A percentile compares a stretch with the other conserved stretches of the same genome.
phyloP scores from a whole-genome alignment of 2,797 vertebrate genomes.

The Chelidonichthys spinosus region DNA sequence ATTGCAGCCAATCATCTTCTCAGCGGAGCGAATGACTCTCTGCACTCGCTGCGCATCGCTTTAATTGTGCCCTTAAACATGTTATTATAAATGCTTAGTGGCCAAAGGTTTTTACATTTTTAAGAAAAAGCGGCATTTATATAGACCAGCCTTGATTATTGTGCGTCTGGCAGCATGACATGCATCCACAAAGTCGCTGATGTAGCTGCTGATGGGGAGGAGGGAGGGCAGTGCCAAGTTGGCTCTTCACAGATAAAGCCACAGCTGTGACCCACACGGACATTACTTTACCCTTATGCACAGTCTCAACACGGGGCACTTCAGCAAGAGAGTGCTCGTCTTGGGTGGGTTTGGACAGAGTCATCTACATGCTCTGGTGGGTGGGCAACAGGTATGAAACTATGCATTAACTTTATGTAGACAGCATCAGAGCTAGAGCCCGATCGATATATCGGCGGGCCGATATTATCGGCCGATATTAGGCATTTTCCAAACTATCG shows the following conservation, averaged over 20 bases:
- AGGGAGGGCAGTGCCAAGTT: slow-evolving; percentile 12
- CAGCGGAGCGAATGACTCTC: neutral
- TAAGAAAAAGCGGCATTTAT: neutral
- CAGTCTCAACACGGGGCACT: slow-evolving; percentile 41
- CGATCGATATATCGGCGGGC: too few species aligned
- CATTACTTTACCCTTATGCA: slow-evolving; percentile 45
- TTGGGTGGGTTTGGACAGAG: slow-evolving; percentile 16
- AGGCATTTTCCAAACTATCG: too few species aligned
- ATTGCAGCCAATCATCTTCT: neutral
- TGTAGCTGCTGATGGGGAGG: slow-evolving; percentile 44
- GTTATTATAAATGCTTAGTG: neutral
- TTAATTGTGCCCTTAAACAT: slow-evolving; percentile 10
- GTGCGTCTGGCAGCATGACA: slow-evolving; percentile 34
- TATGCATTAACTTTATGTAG: neutral
- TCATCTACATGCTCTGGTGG: slow-evolving; percentile 3
- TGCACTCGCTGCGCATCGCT: neutral
- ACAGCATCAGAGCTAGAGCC: slow-evolving; percentile 3
- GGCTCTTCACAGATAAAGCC: slow-evolving; percentile 24
- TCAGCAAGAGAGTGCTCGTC: slow-evolving; percentile 23
- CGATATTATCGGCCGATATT: too few species aligned
- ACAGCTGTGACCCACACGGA: slow-evolving; percentile 63
- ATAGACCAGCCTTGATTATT: slow-evolving; percentile 19
- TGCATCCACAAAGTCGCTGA: slow-evolving; percentile 37
- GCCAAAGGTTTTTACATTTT: slow-evolving; percentile 21
- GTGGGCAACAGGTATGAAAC: slow-evolving; percentile 6